These are phyloP conservation scores for Cololabis saira DNA, from an alignment of 2,113 vertebrate species.

Conservation along the genomic window DNA sequence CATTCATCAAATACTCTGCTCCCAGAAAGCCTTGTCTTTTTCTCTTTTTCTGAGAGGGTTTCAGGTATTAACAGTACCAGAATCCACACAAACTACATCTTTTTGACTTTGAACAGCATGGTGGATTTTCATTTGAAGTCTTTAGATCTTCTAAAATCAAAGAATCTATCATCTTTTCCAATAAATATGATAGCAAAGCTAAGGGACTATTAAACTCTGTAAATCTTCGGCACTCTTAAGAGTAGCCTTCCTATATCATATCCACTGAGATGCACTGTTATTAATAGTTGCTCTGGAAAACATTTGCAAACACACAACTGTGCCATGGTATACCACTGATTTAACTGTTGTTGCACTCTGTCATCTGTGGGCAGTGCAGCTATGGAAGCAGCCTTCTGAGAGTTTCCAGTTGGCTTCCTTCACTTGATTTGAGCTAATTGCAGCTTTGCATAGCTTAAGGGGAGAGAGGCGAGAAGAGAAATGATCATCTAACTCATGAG, in stretches of 20 bases:
- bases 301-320: slow-evolving; percentile 27
- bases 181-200: slow-evolving; percentile 11
- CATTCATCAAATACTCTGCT: neutral
- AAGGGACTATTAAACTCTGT: slow-evolving; percentile 9
- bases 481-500: slow-evolving; percentile 33
- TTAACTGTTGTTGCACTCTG: slow-evolving; percentile 28
- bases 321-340: slow-evolving; percentile 26
- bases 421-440: slow-evolving; percentile 48
- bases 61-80: slow-evolving; percentile 39
- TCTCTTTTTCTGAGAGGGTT: slow-evolving; percentile 26
- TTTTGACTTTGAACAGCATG: slow-evolving; percentile 30
- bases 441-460: slow-evolving; percentile 28
- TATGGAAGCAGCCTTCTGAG: slow-evolving; percentile 20
- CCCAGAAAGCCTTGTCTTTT: neutral
- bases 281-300: slow-evolving; percentile 35
- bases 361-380: slow-evolving; percentile 26
- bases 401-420: slow-evolving; percentile 24
- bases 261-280: slow-evolving; percentile 21
- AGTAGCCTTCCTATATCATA: no score
- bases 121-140: slow-evolving; percentile 35
- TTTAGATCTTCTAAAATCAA: slow-evolving; percentile 40
- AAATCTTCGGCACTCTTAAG: no score
- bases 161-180: slow-evolving; percentile 38
- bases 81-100: slow-evolving; percentile 13
- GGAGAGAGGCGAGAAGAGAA: slow-evolving; percentile 7